These are phyloP conservation scores for Rhynchotus rufescens DNA, from an alignment of 2,797 vertebrate species.

Conservation along the genomic window DNA sequence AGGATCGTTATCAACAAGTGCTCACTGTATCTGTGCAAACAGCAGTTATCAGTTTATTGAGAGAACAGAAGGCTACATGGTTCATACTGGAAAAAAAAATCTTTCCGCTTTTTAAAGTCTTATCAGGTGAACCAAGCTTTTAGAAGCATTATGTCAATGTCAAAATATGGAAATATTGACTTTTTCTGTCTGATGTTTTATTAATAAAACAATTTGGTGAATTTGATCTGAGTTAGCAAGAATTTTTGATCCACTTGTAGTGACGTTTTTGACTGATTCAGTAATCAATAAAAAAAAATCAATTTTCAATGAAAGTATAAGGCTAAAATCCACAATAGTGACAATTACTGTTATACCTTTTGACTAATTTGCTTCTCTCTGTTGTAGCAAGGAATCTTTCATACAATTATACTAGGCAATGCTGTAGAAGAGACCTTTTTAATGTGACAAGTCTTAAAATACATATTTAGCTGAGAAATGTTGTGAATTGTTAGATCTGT, in stretches of 20 bases:
- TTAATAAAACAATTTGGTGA: background rate
- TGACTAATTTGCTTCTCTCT: background rate
- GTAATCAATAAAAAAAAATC: background rate
- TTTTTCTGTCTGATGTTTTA: background rate
- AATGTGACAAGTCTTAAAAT: background rate
- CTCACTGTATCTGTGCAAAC: background rate
- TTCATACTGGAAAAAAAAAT: background rate
- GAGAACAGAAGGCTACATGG: background rate
- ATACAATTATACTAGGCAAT: background rate
- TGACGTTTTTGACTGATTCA: background rate
- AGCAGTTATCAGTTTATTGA: background rate
- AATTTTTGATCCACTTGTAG: background rate
- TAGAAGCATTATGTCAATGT: background rate
- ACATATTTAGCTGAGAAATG: background rate
- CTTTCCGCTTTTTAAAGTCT: background rate
- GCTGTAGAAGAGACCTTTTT: background rate
- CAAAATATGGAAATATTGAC: background rate
- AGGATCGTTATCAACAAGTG: background rate
- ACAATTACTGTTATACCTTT: background rate
- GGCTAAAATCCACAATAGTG: background rate
- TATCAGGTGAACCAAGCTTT: background rate
- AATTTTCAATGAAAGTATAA: background rate
- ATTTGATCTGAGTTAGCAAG: background rate
- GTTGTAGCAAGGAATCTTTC: background rate
- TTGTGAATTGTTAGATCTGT: background rate